Conservation (phyloP, 2,113 vertebrate genomes). For the Ranitomeya variabilis region DNA sequence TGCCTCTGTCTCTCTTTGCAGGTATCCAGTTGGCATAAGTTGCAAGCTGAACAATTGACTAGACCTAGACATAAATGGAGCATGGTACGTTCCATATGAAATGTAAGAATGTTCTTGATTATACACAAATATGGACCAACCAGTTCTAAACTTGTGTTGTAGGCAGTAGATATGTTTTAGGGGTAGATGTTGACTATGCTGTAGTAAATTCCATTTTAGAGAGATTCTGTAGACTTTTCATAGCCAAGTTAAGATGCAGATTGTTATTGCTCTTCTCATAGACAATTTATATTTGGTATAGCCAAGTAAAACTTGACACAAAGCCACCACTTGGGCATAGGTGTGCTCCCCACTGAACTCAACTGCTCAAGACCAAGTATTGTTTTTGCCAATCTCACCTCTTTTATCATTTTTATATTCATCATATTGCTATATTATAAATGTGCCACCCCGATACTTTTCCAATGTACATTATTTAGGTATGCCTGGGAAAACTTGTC, state of each 20-base stretch:
- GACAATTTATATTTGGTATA: background rate
- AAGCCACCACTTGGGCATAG: background rate
- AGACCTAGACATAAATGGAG: background rate
- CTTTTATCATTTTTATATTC: too few species aligned
- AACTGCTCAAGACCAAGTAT: background rate
- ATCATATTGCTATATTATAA: background rate
- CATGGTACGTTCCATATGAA: slow-evolving; percentile 3
- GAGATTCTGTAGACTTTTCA: slow-evolving; percentile 28
- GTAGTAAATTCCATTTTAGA: background rate
- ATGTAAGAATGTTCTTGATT: slow-evolving; percentile 4
- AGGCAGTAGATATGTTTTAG: background rate
- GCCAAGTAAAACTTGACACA: background rate
- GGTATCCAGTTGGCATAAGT: background rate
- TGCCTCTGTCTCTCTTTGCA: slow-evolving; percentile 3
- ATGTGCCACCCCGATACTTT: background rate
- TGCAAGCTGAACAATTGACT: background rate
- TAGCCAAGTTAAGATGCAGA: background rate
- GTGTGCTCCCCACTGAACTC: background rate
- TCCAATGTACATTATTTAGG: background rate
- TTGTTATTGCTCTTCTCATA: background rate
- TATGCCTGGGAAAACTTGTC: background rate
- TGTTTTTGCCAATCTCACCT: too few species aligned
- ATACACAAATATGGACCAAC: background rate
- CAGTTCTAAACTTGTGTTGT: background rate
- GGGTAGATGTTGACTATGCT: background rate